Base-by-base conservation (phyloP, 2,113 vertebrate genomes). In the Myrmecophaga tridactyla region DNA sequence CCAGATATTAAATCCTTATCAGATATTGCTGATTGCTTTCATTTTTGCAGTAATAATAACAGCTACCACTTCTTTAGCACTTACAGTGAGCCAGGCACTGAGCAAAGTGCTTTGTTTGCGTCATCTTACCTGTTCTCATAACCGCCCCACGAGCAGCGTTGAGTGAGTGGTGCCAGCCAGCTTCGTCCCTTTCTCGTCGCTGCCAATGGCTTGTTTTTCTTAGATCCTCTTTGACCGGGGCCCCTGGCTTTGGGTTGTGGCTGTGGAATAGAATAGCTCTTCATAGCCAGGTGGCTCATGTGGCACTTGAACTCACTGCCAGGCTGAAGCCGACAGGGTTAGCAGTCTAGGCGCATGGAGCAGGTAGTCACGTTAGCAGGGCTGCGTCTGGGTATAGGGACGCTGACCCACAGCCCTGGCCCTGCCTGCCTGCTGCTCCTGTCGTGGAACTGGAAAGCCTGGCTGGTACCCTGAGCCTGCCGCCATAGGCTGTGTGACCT, bases 361-460 rank as follows among this genome's bases (percentile, higher is more conserved):
- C 0, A 0, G 6, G 82, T 73, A 63, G 53, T 6, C 25, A 7
- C 31, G 18, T 36, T 69, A 0, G 21, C 14, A 0, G 0, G 3
- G 18, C 1, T 34, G 31, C 31, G 6, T 20, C 15, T 36, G 20
- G 56, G 67, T 15, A 51, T 51, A 51, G n/a, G 0, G n/a, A 21
- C 56, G 6, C 56, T 1, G 7, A 0, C 8, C 48, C 34, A 84
- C 27, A 3, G 0, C 7, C 1, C 29, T 6, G 70, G 41, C 31
- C 39, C 8, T 36, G n/a, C 18, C 88, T 67, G 75, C n/a, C 3
- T 2, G 4, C 29, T 20, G 62, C 48, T 67, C 23, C 63, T 48
- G 12, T 10, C 0, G 0, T 2, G 36, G 11, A 21, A 6, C 36
- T 48, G 20, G 80, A 86, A 80, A 60, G 6, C 53, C 65, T 20